These are phyloP conservation scores for Drosophila persimilis DNA, from an alignment of 1,140 invertebrate species.

Conservation along the genomic window DNA sequence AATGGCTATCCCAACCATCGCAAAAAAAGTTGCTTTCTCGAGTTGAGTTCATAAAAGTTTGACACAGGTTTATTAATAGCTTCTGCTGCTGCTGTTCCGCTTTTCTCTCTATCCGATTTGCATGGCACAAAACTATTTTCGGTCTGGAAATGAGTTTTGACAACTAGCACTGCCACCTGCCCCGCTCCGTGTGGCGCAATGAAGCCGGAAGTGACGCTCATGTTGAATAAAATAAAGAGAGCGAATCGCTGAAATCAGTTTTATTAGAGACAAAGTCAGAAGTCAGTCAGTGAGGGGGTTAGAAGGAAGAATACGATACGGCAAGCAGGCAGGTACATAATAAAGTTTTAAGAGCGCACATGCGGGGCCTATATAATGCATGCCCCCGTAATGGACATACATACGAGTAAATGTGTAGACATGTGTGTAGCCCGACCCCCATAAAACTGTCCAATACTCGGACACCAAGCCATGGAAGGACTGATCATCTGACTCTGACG, in stretches of 20 bases:
- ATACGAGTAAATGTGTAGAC: conserved; percentile 5
- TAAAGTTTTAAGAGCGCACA: conserved; percentile 58
- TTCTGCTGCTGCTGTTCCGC: conserved; percentile 35
- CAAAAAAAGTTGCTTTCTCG: conserved; percentile 52
- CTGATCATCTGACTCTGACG: conserved; percentile 41
- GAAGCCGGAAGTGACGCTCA: conserved; percentile 67
- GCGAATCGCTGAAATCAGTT: conserved; percentile 47
- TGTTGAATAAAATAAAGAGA: conserved; percentile 51
- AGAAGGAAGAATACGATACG: neutral
- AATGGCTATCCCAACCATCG: neutral
- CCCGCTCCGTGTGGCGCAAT: conserved; percentile 47
- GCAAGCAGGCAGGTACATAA: conserved; percentile 42
- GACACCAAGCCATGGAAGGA: conserved; percentile 42
- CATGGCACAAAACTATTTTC: conserved; percentile 62
- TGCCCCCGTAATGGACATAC: conserved; percentile 27
- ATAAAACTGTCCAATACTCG: conserved; percentile 67
- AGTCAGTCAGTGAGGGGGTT: conserved; percentile 9
- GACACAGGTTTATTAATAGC: conserved; percentile 77
- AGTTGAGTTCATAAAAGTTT: conserved; percentile 70
- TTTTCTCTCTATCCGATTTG: conserved; percentile 29
- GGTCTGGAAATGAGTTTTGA: conserved; percentile 59
- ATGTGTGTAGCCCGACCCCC: conserved; percentile 2
- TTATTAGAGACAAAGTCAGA: conserved; percentile 51
- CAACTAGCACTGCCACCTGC: conserved; percentile 41
- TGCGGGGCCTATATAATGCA: conserved; percentile 54